A percentile compares a stretch with the other conserved stretches of the same genome.
Evolutionary conservation across 2,113 vertebrate species (phyloP).

Genomic region (Sciurus niger): DNA sequence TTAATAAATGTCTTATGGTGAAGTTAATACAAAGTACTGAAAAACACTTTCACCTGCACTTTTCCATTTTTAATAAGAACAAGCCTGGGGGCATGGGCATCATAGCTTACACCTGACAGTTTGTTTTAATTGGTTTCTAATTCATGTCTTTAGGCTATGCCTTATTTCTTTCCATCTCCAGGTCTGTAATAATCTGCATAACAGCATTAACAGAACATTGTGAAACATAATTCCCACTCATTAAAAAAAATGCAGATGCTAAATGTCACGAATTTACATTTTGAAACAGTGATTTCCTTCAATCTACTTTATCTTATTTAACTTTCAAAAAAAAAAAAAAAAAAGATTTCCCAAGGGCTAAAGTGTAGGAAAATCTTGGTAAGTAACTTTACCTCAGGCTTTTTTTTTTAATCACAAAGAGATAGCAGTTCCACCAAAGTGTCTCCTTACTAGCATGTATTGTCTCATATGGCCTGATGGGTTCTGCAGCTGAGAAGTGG

Average conservation of each 20-base stretch:
- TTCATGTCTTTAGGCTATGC: slow-evolving; percentile 53
- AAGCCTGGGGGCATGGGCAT: neutral
- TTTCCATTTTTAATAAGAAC: slow-evolving; percentile 47
- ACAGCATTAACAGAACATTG: slow-evolving; percentile 66
- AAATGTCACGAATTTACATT: slow-evolving; percentile 82
- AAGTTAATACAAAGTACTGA: neutral
- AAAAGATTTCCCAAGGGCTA: slow-evolving; percentile 60
- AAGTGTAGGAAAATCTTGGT: slow-evolving; percentile 53
- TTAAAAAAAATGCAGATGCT: slow-evolving; percentile 77
- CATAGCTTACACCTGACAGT: neutral
- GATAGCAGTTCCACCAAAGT: neutral
- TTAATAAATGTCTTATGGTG: neutral
- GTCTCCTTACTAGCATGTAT: neutral
- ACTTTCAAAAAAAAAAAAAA: slow-evolving; percentile 48
- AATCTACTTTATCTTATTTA: slow-evolving; percentile 74
- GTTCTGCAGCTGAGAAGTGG: neutral
- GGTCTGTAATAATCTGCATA: slow-evolving; percentile 65
- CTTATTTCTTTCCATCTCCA: slow-evolving; percentile 63
- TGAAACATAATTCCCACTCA: slow-evolving; percentile 76
- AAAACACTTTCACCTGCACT: neutral
- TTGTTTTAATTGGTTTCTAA: slow-evolving; percentile 42
- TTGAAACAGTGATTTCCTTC: slow-evolving; percentile 77
- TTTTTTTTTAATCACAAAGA: slow-evolving; percentile 38
- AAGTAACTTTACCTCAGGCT: slow-evolving; percentile 49
- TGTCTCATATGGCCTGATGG: neutral